These are phyloP conservation scores for Prionace glauca DNA, from an alignment of 2,797 vertebrate species.

Conservation along the genomic window DNA sequence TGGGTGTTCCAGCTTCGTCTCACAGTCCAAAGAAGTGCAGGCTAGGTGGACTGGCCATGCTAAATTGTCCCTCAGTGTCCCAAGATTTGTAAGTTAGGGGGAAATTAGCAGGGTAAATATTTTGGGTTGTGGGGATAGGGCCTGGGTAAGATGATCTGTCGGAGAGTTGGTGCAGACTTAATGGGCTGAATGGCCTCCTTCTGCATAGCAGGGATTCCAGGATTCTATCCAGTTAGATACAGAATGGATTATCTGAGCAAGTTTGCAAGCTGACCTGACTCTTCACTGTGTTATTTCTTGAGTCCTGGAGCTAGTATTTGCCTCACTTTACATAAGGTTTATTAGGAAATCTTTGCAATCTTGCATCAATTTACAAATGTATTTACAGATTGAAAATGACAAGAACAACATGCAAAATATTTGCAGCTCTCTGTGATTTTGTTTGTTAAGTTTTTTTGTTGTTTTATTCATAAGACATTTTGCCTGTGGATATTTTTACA, in stretches of 20 bases:
- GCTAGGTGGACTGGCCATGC: no score
- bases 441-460: not conserved
- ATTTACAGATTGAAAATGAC: conserved; percentile 6
- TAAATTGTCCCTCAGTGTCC: no score
- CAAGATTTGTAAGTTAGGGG: no score
- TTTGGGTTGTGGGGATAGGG: no score
- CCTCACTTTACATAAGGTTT: not conserved
- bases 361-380: not conserved
- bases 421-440: not conserved
- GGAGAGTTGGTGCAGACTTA: no score
- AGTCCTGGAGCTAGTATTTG: not conserved
- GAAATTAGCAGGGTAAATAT: no score
- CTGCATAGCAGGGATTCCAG: no score
- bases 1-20: no score
- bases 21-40: no score
- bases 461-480: conserved; percentile 11
- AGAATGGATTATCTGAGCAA: not conserved
- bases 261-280: not conserved
- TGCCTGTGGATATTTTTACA: not conserved
- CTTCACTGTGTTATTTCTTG: not conserved
- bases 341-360: not conserved
- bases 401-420: not conserved
- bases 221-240: not conserved
- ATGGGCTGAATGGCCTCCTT: no score
- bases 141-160: no score